Evolutionary conservation across 2,888 invertebrate genomes (phyloP).

Genomic region (Caenorhabditis japonica): DNA sequence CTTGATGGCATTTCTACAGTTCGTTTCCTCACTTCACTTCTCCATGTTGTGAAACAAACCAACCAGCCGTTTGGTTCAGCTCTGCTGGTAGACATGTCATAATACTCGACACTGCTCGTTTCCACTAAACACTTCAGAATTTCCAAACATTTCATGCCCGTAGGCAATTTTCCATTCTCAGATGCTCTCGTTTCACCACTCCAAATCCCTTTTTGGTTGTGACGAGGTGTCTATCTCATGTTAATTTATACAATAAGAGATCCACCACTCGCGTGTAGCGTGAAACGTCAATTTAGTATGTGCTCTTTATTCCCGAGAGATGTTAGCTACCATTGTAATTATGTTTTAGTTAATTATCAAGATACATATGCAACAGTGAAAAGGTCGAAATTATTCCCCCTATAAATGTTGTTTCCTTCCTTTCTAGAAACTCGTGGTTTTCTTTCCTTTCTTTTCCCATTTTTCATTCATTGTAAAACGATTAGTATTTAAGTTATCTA

Average conservation of each 20-base stretch:
- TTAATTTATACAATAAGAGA: conserved; percentile 42
- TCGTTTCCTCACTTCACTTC: no score
- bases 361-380: conserved; percentile 40
- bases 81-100: no score
- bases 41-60: no score
- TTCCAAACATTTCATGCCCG: conserved; percentile 39
- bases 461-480: no score
- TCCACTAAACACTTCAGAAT: conserved; percentile 51
- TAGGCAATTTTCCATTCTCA: conserved; percentile 36
- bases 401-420: conserved; percentile 3
- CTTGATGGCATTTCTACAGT: no score
- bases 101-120: no score
- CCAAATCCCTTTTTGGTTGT: neutral
- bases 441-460: conserved; percentile 2
- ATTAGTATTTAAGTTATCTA: no score
- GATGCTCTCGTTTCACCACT: conserved; percentile 6
- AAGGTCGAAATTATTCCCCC: conserved; percentile 10
- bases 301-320: conserved; percentile 18
- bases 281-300: conserved; percentile 37
- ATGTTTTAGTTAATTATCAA: conserved; percentile 49
- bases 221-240: conserved; percentile 1
- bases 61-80: no score
- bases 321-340: conserved; percentile 39
- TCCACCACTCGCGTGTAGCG: conserved; percentile 2
- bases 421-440: conserved; percentile 5